Percentiles rank a stretch among this genome's conserved stretches.
Evolutionary conservation across 1,140 invertebrate species (phyloP).

Genomic region (Triops cancriformis): DNA sequence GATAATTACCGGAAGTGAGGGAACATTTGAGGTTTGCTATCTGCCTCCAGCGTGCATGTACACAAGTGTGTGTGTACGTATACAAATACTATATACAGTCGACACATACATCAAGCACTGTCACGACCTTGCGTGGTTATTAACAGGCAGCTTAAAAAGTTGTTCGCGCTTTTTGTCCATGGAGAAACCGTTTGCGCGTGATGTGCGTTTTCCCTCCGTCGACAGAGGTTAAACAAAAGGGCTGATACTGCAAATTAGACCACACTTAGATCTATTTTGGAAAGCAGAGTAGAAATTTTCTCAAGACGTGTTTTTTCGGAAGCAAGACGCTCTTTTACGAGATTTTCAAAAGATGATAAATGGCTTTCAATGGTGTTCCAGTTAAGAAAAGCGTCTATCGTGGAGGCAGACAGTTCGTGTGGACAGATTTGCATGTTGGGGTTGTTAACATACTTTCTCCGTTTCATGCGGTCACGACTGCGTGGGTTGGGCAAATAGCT

Average conservation of each 20-base stretch:
- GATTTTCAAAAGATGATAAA: neutral
- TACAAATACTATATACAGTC: neutral
- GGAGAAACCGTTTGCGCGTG: neutral
- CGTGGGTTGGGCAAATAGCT: constrained; percentile 7
- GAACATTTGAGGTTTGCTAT: neutral
- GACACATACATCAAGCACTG: neutral
- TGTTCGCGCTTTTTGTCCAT: neutral
- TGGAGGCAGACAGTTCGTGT: neutral
- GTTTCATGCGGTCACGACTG: neutral
- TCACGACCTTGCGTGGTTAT: neutral
- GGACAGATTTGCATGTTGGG: neutral
- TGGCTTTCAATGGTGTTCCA: neutral
- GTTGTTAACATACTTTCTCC: constrained; percentile 11
- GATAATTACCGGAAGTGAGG: neutral
- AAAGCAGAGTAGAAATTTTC: neutral
- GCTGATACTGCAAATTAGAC: neutral
- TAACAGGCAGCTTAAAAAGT: neutral
- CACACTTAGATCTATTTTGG: neutral
- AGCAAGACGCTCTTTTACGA: neutral
- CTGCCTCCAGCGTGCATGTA: neutral
- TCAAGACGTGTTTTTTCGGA: neutral
- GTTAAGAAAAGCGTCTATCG: neutral
- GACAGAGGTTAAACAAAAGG: neutral
- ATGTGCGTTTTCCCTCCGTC: neutral
- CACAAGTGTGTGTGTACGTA: neutral